Conservation (phyloP, 2,888 invertebrate species). For the Stenchaetothrips biformis region DNA sequence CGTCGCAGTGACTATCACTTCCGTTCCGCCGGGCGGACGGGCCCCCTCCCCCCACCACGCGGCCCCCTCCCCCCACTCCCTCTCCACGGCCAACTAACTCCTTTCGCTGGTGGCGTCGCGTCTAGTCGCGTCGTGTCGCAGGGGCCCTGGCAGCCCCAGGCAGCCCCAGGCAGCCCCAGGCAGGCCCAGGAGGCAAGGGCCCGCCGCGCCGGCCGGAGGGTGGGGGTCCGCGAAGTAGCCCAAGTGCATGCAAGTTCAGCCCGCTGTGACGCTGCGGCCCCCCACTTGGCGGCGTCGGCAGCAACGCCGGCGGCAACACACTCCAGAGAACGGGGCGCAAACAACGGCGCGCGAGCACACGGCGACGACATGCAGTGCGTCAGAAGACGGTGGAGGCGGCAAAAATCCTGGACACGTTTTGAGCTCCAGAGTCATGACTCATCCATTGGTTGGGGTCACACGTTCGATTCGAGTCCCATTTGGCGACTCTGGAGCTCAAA, state of each 20-base stretch:
- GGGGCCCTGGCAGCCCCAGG: too few species aligned
- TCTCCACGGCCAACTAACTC: slow-evolving; percentile 30
- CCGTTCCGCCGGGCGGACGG: neutral
- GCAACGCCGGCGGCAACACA: neutral
- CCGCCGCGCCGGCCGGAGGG: neutral
- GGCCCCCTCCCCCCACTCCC: slow-evolving; percentile 30
- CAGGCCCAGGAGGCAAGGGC: too few species aligned
- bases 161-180: too few species aligned
- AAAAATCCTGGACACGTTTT: too few species aligned
- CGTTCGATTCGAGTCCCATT: too few species aligned
- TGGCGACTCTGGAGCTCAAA: too few species aligned
- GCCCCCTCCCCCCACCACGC: neutral
- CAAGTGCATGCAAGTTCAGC: slow-evolving; percentile 21
- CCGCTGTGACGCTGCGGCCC: neutral
- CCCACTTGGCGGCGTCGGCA: neutral
- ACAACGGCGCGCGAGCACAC: neutral
- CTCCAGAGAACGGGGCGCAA: neutral
- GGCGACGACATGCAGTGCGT: too few species aligned
- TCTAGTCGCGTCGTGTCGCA: too few species aligned
- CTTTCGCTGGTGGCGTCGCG: neutral
- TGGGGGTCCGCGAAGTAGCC: neutral
- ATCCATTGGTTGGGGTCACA: too few species aligned
- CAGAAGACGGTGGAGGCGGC: too few species aligned
- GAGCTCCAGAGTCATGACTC: too few species aligned
- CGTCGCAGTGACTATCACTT: neutral